Percentiles rank a stretch among this genome's conserved stretches.
Conservation (phyloP, 1,140 invertebrate genomes). For the Eumeta japonica region DNA sequence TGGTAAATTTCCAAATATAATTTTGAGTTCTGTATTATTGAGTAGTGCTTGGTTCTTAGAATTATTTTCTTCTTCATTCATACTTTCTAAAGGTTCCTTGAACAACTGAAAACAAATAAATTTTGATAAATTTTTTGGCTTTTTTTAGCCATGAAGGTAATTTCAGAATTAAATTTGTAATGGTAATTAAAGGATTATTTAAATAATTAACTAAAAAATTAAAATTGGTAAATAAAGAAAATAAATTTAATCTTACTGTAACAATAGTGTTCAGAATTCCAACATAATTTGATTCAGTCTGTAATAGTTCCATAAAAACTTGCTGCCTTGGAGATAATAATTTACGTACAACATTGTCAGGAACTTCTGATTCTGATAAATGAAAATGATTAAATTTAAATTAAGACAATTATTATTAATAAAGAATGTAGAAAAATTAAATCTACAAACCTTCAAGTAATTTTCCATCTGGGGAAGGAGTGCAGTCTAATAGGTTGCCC, state of each 20-base stretch:
- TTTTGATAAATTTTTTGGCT: too few relatives aligned
- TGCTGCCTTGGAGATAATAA: constrained; percentile 76
- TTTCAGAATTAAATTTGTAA: neutral
- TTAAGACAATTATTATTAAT: neutral
- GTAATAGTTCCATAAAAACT: constrained; percentile 89
- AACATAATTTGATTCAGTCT: constrained; percentile 97
- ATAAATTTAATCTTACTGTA: constrained; percentile 23
- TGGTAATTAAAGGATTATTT: neutral
- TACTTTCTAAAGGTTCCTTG: constrained; percentile 87
- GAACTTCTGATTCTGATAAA: constrained; percentile 52
- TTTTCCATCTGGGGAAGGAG: constrained; percentile 73
- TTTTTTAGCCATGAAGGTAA: too few relatives aligned
- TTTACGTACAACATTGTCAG: constrained; percentile 63
- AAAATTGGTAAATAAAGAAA: too few relatives aligned
- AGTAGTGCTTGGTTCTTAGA: constrained; percentile 68
- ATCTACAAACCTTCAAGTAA: constrained; percentile 58
- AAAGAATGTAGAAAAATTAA: constrained; percentile 4
- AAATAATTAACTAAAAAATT: too few relatives aligned
- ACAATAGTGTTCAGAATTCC: constrained; percentile 87
- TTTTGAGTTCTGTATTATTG: constrained; percentile 89
- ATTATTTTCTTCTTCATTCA: constrained; percentile 63
- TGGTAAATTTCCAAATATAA: constrained; percentile 94
- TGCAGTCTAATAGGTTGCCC: constrained; percentile 84
- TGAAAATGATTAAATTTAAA: constrained; percentile 1
- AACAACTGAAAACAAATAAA: constrained; percentile 71